Conservation (phyloP, 2,888 invertebrate genomes). For the Willowsia nigromaculata region DNA sequence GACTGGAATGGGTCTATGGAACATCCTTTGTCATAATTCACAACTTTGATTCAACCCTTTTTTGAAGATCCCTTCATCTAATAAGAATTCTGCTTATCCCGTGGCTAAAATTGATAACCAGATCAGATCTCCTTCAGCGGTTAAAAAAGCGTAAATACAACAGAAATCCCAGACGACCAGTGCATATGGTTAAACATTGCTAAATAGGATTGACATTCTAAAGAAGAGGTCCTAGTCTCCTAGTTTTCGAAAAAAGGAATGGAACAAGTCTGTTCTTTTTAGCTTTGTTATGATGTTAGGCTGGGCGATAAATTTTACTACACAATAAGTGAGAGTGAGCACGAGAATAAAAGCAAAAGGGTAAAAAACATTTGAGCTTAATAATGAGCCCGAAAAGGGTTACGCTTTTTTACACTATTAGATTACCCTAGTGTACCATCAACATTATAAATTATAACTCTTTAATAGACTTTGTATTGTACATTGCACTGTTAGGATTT, state of each 20-base stretch:
- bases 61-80: neutral
- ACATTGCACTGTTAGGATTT: neutral
- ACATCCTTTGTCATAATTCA: constrained; percentile 35
- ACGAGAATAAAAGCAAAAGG: constrained; percentile 25
- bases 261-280: neutral
- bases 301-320: constrained; percentile 43
- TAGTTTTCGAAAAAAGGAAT: neutral
- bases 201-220: constrained; percentile 9
- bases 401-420: constrained; percentile 65
- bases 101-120: constrained; percentile 17
- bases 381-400: constrained; percentile 66
- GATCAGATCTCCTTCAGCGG: neutral
- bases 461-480: neutral
- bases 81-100: neutral
- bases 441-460: neutral
- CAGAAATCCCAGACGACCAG: constrained; percentile 38
- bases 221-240: neutral
- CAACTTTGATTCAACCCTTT: constrained; percentile 30
- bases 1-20: neutral
- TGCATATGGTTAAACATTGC: neutral
- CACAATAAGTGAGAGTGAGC: neutral
- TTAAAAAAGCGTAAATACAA: too few relatives aligned
- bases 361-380: constrained; percentile 49
- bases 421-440: constrained; percentile 40
- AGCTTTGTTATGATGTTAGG: too few relatives aligned